Evolutionary conservation across 2,888 invertebrate genomes (phyloP), one percentile per base, ranked within the genome.

Genomic region (Amiota minor): DNA sequence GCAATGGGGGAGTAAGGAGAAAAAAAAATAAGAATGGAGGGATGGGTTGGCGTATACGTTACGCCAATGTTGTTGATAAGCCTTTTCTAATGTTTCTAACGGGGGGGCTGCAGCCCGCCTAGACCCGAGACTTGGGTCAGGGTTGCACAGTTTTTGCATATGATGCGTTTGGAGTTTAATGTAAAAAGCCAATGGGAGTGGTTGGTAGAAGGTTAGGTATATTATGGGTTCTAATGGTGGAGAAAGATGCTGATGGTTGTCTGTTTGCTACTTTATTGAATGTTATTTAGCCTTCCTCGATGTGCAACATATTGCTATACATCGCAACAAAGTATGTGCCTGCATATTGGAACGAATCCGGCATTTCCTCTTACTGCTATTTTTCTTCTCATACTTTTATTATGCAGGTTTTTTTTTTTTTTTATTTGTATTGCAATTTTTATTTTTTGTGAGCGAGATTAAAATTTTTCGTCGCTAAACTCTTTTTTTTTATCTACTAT

Each of bases 391-490:
- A 23, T 45, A 35, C 45, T 62, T 62, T 62, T 62, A n/a, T 45
- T 62, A 45, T 62, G 9, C 18, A 53, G 14, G 9, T 9, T 53
- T 47, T 65, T 47, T 10, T n/a, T 14, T 64, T 64, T 14, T 64
- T 62, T 14, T 49, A 49, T 46, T 65, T 46, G 23, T n/a, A n/a
- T n/a, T n/a, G n/a, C n/a, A n/a, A n/a, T n/a, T n/a, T 50, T 20
- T 6, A 18, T 67, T 67, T 68, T 53, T 53, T 68, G 67, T 23
- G 50, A 50, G 67, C 50, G 20, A 68, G 67, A 68, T 68, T 68
- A 53, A 68, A 68, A 53, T 68, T 53, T 67, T 68, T 50, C 12
- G 62, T 53, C 53, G 20, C 49, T 49, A 10, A 65, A 65, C 46
- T 47, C 47, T 49, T 64, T 62, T 65, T 62, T 65, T 62, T 62